phyloP scores from a whole-genome alignment of 1,140 invertebrate species.

The Drosophila eugracilis region DNA sequence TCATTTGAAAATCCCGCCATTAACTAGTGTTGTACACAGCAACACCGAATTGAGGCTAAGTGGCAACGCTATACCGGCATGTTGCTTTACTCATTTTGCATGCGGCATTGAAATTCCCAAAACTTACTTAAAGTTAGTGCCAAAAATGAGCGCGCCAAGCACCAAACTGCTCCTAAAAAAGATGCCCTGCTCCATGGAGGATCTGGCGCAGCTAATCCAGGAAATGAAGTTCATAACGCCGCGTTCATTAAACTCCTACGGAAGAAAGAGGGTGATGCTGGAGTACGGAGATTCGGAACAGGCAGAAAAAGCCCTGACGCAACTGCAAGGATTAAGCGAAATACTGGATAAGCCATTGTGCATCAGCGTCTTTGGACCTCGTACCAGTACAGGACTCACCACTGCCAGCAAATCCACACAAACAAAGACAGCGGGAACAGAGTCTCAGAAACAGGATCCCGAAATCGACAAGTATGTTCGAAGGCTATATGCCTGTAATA shows the following conservation, averaged over 20 bases:
- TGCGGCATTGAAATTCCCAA: conserved; percentile 6
- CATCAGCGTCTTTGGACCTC: conserved; percentile 50
- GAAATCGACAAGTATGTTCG: conserved; percentile 89
- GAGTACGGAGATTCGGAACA: conserved; percentile 42
- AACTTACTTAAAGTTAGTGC: background rate
- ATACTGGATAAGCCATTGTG: conserved; percentile 61
- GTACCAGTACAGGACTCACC: background rate
- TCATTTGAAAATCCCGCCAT: conserved; percentile 23
- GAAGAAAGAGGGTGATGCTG: conserved; percentile 37
- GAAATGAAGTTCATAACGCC: conserved; percentile 52
- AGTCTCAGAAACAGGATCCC: background rate
- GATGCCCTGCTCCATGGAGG: conserved; percentile 70
- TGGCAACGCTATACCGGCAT: conserved; percentile 15
- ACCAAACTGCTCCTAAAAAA: conserved; percentile 70
- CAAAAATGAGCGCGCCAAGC: conserved; percentile 44
- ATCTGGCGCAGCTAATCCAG: conserved; percentile 59
- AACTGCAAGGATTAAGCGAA: conserved; percentile 45
- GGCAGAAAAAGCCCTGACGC: conserved; percentile 46
- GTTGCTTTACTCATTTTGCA: conserved; percentile 7
- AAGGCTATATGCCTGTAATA: conserved; percentile 89
- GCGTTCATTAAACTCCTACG: conserved; percentile 52
- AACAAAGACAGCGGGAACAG: background rate
- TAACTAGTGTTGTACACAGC: background rate
- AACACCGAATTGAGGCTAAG: background rate
- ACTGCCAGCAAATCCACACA: conserved; percentile 52